Evolutionary conservation across 2,888 invertebrate genomes (phyloP).

Genomic region (Craniophora ligustri): DNA sequence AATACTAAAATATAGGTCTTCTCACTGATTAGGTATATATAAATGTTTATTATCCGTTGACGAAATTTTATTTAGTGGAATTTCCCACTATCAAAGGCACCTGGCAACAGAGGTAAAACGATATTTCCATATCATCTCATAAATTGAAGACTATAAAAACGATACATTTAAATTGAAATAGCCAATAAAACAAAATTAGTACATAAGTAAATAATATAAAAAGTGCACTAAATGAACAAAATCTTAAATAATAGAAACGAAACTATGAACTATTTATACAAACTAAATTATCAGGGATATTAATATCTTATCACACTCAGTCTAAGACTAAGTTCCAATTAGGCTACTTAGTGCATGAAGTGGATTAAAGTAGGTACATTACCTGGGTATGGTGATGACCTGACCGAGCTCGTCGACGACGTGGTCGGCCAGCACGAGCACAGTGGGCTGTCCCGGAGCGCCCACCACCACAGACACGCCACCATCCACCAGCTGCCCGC

Average conservation of each 20-base stretch:
- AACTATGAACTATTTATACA: too few relatives aligned
- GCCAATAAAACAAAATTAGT: slow-evolving; percentile 53
- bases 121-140: slow-evolving; percentile 68
- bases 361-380: slow-evolving; percentile 53
- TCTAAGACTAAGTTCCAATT: too few relatives aligned
- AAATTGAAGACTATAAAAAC: slow-evolving; percentile 69
- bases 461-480: slow-evolving; percentile 87
- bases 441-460: slow-evolving; percentile 87
- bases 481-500: slow-evolving; percentile 84
- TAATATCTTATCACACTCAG: too few relatives aligned
- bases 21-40: not conserved
- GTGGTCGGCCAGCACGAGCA: slow-evolving; percentile 92
- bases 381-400: slow-evolving; percentile 91
- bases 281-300: too few relatives aligned
- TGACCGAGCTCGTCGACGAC: slow-evolving; percentile 91
- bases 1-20: too few relatives aligned
- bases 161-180: slow-evolving; percentile 53
- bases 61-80: slow-evolving; percentile 64
- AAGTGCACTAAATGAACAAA: slow-evolving; percentile 2
- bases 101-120: slow-evolving; percentile 66
- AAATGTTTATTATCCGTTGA: slow-evolving; percentile 14
- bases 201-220: slow-evolving; percentile 25
- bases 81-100: slow-evolving; percentile 71
- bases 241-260: slow-evolving; percentile 15
- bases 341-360: too few relatives aligned